Evolutionary conservation across 2,113 vertebrate species (phyloP).

Genomic region (Myotis yumanensis): DNA sequence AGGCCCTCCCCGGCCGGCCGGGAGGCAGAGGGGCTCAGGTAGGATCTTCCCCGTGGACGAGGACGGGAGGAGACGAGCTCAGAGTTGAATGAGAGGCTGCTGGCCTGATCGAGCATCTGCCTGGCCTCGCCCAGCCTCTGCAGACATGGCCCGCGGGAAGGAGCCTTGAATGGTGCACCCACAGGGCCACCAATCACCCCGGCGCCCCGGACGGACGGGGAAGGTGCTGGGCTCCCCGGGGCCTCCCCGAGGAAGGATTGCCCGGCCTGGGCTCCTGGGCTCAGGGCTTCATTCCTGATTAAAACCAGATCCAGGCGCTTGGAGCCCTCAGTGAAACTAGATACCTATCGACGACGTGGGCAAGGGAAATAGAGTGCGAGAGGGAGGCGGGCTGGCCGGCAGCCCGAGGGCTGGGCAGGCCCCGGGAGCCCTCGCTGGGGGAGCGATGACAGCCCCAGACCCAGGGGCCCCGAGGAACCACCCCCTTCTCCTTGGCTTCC

Average conservation of each 20-base stretch:
- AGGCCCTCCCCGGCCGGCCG: no score
- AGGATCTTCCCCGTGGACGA: neutral
- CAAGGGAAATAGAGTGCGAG: constrained; percentile 34
- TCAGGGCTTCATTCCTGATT: constrained; percentile 64
- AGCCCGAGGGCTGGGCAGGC: neutral
- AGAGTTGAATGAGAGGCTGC: neutral
- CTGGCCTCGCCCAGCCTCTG: neutral
- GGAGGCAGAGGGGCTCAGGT: neutral
- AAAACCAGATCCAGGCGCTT: constrained; percentile 66
- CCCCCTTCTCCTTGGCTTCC: neutral
- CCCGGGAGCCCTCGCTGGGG: neutral
- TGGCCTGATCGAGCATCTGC: rapidly evolving
- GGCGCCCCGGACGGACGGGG: neutral
- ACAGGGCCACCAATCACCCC: neutral
- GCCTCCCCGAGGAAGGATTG: neutral
- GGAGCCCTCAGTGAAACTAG: constrained; percentile 58
- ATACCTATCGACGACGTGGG: constrained; percentile 36
- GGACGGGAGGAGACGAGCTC: neutral
- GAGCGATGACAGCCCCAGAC: constrained; percentile 1
- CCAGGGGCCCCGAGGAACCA: neutral
- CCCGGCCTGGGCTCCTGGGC: neutral
- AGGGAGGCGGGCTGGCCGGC: neutral
- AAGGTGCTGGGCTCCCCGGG: neutral
- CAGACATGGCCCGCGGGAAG: neutral
- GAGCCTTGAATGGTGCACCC: neutral